These are phyloP conservation scores for Micoletzkya japonica DNA, from an alignment of 2,888 invertebrate genomes.

Conservation along the genomic window DNA sequence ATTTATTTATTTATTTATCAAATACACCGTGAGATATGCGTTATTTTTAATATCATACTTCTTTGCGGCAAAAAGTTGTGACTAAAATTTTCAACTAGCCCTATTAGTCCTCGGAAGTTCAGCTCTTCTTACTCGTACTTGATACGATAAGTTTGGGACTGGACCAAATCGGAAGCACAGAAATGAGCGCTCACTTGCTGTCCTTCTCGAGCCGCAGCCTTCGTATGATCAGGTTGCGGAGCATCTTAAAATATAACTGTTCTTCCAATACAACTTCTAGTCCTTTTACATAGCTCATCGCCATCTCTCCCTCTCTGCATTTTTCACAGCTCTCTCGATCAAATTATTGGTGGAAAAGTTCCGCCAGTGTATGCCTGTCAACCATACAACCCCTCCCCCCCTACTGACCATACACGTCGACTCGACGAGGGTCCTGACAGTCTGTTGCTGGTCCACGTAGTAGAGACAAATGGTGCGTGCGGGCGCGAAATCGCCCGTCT, in stretches of 20 bases:
- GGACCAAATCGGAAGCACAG: too few species aligned
- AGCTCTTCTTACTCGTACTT: too few species aligned
- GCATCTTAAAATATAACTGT: conserved; percentile 35
- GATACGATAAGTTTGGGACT: too few species aligned
- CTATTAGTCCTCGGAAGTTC: too few species aligned
- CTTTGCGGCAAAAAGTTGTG: too few species aligned
- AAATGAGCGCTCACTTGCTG: conserved; percentile 53
- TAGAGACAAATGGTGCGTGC: conserved; percentile 81
- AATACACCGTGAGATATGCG: too few species aligned
- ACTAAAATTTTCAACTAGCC: too few species aligned
- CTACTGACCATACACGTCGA: conserved; percentile 65
- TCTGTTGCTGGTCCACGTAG: conserved; percentile 75
- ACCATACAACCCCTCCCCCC: not conserved
- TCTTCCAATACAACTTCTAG: not conserved
- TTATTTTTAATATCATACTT: not conserved
- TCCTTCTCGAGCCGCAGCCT: conserved; percentile 64
- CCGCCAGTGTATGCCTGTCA: too few species aligned
- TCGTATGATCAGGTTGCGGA: conserved; percentile 64
- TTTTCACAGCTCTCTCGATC: too few species aligned
- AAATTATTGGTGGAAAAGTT: too few species aligned
- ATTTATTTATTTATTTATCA: too few species aligned
- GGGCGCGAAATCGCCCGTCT: conserved; percentile 75
- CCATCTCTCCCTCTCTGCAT: not conserved
- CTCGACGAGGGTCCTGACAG: conserved; percentile 65
- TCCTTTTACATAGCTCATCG: not conserved